Percentiles rank a stretch among this genome's conserved stretches.
phyloP scores from a whole-genome alignment of 2,797 vertebrate species.

The Halcyon chelicuti region DNA sequence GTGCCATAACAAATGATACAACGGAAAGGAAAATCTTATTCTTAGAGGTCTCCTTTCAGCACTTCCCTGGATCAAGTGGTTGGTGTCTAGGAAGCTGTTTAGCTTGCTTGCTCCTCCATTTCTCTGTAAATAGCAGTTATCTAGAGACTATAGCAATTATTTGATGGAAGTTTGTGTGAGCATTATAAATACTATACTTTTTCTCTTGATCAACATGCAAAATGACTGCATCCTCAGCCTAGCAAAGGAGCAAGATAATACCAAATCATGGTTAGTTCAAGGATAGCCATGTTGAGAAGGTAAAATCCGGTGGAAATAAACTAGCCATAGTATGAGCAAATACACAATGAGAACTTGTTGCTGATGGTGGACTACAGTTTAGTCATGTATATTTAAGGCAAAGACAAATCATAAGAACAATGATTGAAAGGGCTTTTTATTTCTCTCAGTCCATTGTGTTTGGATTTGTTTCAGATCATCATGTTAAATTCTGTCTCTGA shows the following conservation, averaged over 20 bases:
- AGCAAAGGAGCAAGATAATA: neutral
- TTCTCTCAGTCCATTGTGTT: neutral
- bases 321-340: neutral
- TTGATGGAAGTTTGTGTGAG: neutral
- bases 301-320: neutral
- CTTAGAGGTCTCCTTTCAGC: neutral
- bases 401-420: neutral
- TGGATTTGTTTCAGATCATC: slow-evolving; percentile 84
- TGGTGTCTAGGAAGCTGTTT: neutral
- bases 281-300: neutral
- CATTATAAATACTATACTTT: neutral
- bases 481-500: slow-evolving; percentile 94
- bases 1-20: neutral
- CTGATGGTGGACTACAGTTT: neutral
- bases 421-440: neutral
- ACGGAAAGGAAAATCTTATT: neutral
- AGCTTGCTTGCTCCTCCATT: neutral
- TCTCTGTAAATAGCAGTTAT: neutral
- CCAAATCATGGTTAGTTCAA: neutral
- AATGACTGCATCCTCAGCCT: neutral
- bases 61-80: neutral
- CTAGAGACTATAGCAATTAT: neutral
- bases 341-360: neutral
- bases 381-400: neutral
- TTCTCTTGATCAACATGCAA: neutral